Evolutionary conservation across 2,113 vertebrate species (phyloP), one percentile per base, ranked within the genome.

Genomic region (Datnioides undecimradiatus): DNA sequence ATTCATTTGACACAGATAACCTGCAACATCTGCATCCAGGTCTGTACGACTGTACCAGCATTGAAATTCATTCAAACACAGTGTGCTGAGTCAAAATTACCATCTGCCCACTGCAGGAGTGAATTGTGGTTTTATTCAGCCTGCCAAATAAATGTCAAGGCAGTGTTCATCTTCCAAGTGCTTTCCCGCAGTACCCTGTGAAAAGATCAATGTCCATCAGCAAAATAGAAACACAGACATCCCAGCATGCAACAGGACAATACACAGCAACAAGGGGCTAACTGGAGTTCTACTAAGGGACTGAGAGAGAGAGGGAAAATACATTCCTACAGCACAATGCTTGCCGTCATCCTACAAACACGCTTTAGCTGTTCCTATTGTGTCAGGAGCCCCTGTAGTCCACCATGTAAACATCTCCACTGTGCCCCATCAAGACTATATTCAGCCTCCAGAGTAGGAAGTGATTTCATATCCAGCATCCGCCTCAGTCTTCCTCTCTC

Each of bases 381-480:
- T 92, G 85, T 91, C 52, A 69, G 72, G 52, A 80, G 81, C 48
- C 76, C 79, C 79, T 66, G 79, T 73, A 62, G 85, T 36, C 72
- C 65, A 6, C 29, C 36, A 52, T 68, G 74, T 91, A 92, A 93
- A 93, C 89, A 92, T 91, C 91, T 89, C 77, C 75, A 84, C 72
- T 71, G 69, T 19, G 66, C 51, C 48, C 60, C 82, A 81, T 73
- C 79, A 59, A 0, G 70, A 80, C 91, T 93, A 91, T 80, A 90
- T 90, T 88, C 89, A 91, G 90, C 86, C 65, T n/a, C 59, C 45
- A 7, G 2, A 46, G 60, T 73, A 89, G 92, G 90, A 93, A 91
- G 66, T 93, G 92, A 92, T 87, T 85, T 92, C 89, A 93, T 89
- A 59, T 49, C 84, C 87, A 69, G 46, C 87, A 79, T 90, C 88